Base-by-base conservation (phyloP, 2,113 vertebrate species). In the Riparia riparia region DNA sequence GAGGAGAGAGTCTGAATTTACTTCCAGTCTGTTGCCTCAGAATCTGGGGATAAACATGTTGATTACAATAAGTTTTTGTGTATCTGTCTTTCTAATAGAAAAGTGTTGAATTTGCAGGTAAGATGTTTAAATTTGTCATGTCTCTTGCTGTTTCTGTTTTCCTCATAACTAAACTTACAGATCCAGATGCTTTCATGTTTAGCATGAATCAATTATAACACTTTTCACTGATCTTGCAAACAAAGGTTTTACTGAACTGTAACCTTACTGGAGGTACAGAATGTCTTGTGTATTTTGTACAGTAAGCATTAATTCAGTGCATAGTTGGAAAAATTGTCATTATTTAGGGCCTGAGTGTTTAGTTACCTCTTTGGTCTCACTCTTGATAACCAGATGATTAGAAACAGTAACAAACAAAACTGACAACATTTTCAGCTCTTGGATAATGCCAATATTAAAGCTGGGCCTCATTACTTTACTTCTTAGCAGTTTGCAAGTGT, bases 391-490 rank as follows among this genome's bases (percentile, higher is more conserved):
- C 72, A 95, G 89, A 73, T 94, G 66, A 95, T 92, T 94, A 57
- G 89, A 83, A 86, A 26, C 84, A 80, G 61, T 80, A 45, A 2
- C 8, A 34, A 70, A 57, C 21, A 60, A 61, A 91, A 64, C 8
- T 2, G 16, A 4, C 72, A 95, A 41, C 72, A 49, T 34, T 64
- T 79, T 78, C 53, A 60, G 84, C 71, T 72, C 26, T 14, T 96
- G 95, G 83, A 88, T 89, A 74, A 92, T 96, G 74, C 95, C 90
- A 88, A 22, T 65, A 84, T 96, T 81, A 88, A 96, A 92, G 4
- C 91, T 6, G 17, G 82, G 49, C 90, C 57, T 89, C 69, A 39
- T 51, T 34, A 14, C 15, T 24, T 83, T 54, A 89, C 32, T 66
- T 95, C 60, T 4, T 65, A 12, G 32, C 65, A 41, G 49, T 78